These are phyloP conservation scores for Gila orcuttii DNA, from an alignment of 2,113 vertebrate genomes.

Conservation along the genomic window DNA sequence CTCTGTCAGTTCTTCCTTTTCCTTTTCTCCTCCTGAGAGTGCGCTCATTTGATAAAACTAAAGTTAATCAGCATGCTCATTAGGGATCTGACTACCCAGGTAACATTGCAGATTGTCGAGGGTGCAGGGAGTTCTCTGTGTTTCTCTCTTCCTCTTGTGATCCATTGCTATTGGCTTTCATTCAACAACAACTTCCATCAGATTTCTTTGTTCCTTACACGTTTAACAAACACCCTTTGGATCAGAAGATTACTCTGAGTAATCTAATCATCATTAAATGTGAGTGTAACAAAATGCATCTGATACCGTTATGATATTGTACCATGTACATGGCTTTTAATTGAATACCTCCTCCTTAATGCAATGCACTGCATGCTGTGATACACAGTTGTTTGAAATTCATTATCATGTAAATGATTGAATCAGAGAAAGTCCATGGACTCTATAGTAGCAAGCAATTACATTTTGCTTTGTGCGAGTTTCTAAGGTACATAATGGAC, in stretches of 20 bases:
- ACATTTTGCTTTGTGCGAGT: slow-evolving; percentile 26
- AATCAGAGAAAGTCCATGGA: slow-evolving; percentile 28
- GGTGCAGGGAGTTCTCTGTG: slow-evolving; percentile 22
- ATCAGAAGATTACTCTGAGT: not conserved
- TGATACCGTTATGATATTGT: not conserved
- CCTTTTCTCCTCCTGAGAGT: slow-evolving; percentile 30
- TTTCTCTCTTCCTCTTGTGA: slow-evolving; percentile 5
- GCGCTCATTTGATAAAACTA: slow-evolving; percentile 51
- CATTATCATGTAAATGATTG: slow-evolving; percentile 47
- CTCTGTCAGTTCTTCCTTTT: slow-evolving; percentile 1
- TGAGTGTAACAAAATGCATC: not conserved
- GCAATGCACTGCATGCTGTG: slow-evolving; percentile 26
- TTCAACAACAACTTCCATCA: not conserved
- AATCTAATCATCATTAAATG: slow-evolving; percentile 1
- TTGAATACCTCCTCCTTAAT: slow-evolving; percentile 26
- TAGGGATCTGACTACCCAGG: slow-evolving; percentile 42
- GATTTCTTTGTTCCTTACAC: not conserved
- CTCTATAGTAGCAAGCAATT: slow-evolving; percentile 30
- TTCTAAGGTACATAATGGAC: slow-evolving; percentile 35
- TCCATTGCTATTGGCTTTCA: not conserved
- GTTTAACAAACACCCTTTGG: not conserved
- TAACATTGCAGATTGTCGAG: slow-evolving; percentile 43
- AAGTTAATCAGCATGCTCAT: slow-evolving; percentile 54
- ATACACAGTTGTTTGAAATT: slow-evolving; percentile 45
- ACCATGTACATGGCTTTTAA: slow-evolving; percentile 12